These are phyloP conservation scores for Chelonus formosanus DNA, from an alignment of 2,888 invertebrate species.

Conservation along the genomic window DNA sequence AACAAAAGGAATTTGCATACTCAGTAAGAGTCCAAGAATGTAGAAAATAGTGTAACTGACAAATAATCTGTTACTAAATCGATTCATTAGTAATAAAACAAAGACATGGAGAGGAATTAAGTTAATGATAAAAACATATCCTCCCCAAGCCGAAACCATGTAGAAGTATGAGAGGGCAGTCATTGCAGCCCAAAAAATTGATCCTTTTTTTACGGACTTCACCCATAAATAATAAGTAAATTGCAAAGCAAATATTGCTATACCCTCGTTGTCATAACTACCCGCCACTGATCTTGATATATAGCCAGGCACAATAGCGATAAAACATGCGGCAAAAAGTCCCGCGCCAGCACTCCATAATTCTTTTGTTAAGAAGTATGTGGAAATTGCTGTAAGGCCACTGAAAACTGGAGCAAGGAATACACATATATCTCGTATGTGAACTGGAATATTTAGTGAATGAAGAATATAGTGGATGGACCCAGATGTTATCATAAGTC, in stretches of 20 bases:
- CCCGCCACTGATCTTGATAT: slow-evolving; percentile 99
- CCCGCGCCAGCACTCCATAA: slow-evolving; percentile 97
- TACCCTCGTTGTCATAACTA: slow-evolving; percentile 99
- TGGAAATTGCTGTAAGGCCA: slow-evolving; percentile 97
- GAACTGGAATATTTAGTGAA: slow-evolving; percentile 93
- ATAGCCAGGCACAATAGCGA: slow-evolving; percentile 98
- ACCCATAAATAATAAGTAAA: slow-evolving; percentile 99
- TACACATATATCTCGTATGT: slow-evolving; percentile 98
- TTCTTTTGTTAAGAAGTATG: slow-evolving; percentile 96
- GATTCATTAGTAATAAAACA: slow-evolving; percentile 91
- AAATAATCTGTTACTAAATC: slow-evolving; percentile 90
- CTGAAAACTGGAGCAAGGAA: slow-evolving; percentile 98
- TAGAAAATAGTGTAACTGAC: slow-evolving; percentile 98
- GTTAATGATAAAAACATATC: slow-evolving; percentile 99
- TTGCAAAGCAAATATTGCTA: slow-evolving; percentile 98
- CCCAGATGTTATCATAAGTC: slow-evolving; percentile 98
- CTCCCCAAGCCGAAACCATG: slow-evolving; percentile 99
- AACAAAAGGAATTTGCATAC: slow-evolving; percentile 97
- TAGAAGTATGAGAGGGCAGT: slow-evolving; percentile 98
- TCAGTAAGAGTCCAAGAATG: slow-evolving; percentile 91
- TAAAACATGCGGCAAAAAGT: slow-evolving; percentile 97
- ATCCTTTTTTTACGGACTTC: slow-evolving; percentile 96
- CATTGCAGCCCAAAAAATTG: slow-evolving; percentile 94
- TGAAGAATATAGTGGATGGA: slow-evolving; percentile 94
- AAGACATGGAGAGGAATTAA: slow-evolving; percentile 98